Evolutionary conservation across 1,140 invertebrate species (phyloP), one percentile per base, ranked within the genome.

Genomic region (Nymphalis io): DNA sequence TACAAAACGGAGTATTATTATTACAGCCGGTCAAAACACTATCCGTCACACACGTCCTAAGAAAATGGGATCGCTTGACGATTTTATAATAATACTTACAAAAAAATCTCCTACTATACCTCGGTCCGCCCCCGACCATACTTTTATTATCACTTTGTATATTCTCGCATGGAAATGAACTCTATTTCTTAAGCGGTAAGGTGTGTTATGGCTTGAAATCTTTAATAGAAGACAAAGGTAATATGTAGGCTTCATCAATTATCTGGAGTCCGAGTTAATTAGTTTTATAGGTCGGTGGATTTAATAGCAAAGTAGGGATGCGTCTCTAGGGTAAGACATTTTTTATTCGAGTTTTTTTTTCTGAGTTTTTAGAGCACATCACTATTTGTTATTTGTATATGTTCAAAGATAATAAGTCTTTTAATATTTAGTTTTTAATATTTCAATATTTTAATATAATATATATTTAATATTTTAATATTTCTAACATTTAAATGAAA

Each of bases 191-290:
- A 46, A 8, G 23, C 23, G 0, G 2, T 77, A 84, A 60, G 60
- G 81, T 80, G 48, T n/a, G 27, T 39, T 75, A 77, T 77, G 12
- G 23, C n/a, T 58, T 72, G 53, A 4, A 0, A 6, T 10, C 18
- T 51, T 27, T 77, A 70, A 63, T 72, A 81, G 79, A 80, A 76
- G 67, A 73, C 79, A 82, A 79, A 81, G 84, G 85, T 88, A 88
- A 90, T 90, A 85, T 89, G 60, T 84, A 79, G 82, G 85, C 84
- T 89, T 87, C 88, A 90, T 90, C 88, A 90, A 90, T 90, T 90
- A 90, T 89, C 83, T 89, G 83, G 74, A 89, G 82, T 83, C 80
- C 70, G 79, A 89, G 82, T 89, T 90, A 90, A 90, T 90, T 89
- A 89, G 85, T 89, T 90, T 89, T 90, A 90, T 90, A 88, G 87